phyloP scores from a whole-genome alignment of 2,888 invertebrate species.

The Tetranychus truncatus region DNA sequence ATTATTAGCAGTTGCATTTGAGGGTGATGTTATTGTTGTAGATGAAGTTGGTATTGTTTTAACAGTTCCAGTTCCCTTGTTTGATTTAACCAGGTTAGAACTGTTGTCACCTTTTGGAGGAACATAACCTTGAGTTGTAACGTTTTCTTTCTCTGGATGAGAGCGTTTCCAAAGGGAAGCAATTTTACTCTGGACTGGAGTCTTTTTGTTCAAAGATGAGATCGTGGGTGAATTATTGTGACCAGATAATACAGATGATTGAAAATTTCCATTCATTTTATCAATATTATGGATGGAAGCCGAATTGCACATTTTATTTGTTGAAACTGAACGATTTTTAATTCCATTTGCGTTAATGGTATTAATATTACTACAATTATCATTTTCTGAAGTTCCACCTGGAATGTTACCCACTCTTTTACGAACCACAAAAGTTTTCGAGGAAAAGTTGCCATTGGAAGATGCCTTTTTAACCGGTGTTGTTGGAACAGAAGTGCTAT shows the following conservation, averaged over 20 bases:
- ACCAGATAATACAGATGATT: background rate
- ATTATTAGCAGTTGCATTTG: background rate
- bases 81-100: background rate
- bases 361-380: background rate
- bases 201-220: background rate
- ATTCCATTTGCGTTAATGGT: background rate
- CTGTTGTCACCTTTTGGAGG: background rate
- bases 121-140: background rate
- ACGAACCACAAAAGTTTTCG: background rate
- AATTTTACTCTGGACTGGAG: conserved; percentile 43
- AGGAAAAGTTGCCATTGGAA: background rate
- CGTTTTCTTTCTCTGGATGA: conserved; percentile 35
- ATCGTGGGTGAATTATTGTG: background rate
- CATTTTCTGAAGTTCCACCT: background rate
- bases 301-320: background rate
- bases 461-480: background rate
- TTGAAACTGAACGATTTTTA: background rate
- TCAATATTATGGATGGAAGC: background rate
- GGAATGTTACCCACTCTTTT: background rate
- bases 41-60: background rate
- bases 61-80: conserved; percentile 27
- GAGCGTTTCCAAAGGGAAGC: conserved; percentile 53
- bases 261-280: background rate
- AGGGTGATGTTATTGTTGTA: conserved; percentile 38
- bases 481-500: background rate